phyloP scores from a whole-genome alignment of 2,888 invertebrate species.

The Dynastes hyllus region DNA sequence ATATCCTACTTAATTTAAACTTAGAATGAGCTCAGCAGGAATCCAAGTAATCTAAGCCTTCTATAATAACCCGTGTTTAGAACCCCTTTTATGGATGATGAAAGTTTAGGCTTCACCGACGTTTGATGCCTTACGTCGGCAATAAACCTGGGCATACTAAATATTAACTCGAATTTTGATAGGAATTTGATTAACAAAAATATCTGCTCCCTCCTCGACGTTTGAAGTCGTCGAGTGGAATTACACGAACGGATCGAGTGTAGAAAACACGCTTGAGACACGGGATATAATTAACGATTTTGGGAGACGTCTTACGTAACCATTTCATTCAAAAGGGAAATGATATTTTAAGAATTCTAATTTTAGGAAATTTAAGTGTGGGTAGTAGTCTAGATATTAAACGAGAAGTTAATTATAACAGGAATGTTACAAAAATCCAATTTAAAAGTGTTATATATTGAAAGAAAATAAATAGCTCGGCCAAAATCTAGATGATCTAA shows the following conservation, averaged over 20 bases:
- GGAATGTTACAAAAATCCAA: no score
- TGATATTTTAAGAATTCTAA: slow-evolving; percentile 3
- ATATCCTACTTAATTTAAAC: slow-evolving; percentile 17
- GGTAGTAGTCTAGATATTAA: no score
- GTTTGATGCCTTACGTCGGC: not conserved
- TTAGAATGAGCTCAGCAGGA: slow-evolving; percentile 15
- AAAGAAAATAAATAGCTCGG: no score
- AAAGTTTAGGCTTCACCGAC: not conserved
- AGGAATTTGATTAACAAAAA: slow-evolving; percentile 18
- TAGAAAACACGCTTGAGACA: not conserved
- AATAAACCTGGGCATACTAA: slow-evolving; percentile 7
- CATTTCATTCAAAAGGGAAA: not conserved
- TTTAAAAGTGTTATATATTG: no score
- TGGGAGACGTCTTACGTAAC: not conserved
- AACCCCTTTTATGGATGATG: not conserved
- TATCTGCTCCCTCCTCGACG: not conserved
- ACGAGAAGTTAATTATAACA: no score
- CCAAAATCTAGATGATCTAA: no score
- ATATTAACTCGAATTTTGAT: slow-evolving; percentile 19
- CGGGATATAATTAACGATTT: slow-evolving; percentile 1
- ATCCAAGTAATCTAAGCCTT: slow-evolving; percentile 11
- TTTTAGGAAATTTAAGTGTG: no score
- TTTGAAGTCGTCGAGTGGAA: not conserved
- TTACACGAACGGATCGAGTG: not conserved
- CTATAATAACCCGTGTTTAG: not conserved